Conservation (phyloP, 1,140 invertebrate genomes). For the Drosophila arizonae region DNA sequence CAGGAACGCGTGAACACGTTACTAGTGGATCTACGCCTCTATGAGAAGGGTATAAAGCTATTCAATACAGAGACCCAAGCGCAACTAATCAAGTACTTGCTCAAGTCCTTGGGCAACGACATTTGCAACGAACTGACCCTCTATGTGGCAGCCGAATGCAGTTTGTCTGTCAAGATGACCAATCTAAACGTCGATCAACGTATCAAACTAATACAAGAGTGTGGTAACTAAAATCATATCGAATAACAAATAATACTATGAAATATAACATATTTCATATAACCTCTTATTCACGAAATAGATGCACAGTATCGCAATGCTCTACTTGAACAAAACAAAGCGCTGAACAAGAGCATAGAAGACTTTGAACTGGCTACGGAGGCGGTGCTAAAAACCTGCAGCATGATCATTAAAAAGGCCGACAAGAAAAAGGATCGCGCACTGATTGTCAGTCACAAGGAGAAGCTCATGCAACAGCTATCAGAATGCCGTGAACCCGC, state of each 20-base stretch:
- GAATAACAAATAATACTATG: not conserved
- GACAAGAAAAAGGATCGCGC: conserved; percentile 94
- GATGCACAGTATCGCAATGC: conserved; percentile 85
- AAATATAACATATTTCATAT: not conserved
- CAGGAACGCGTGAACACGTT: conserved; percentile 92
- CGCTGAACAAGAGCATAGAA: conserved; percentile 87
- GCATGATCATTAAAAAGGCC: conserved; percentile 93
- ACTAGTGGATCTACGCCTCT: conserved; percentile 90
- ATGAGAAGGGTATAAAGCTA: conserved; percentile 92
- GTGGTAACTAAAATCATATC: conserved; percentile 49
- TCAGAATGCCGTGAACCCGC: conserved; percentile 90
- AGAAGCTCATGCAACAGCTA: conserved; percentile 91
- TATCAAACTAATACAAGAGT: conserved; percentile 87
- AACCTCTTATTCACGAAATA: not conserved
- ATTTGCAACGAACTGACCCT: conserved; percentile 91
- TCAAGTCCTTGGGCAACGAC: conserved; percentile 92
- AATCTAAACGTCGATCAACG: conserved; percentile 87
- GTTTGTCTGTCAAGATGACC: conserved; percentile 84
- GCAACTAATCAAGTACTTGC: conserved; percentile 90
- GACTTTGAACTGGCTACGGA: conserved; percentile 91
- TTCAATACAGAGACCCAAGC: conserved; percentile 85
- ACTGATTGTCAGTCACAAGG: conserved; percentile 89
- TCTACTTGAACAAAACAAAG: conserved; percentile 86
- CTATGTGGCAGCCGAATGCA: conserved; percentile 87
- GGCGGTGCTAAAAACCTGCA: conserved; percentile 88